These are phyloP conservation scores for Herpetotheres cachinnans DNA, from an alignment of 2,113 vertebrate genomes.

Conservation along the genomic window DNA sequence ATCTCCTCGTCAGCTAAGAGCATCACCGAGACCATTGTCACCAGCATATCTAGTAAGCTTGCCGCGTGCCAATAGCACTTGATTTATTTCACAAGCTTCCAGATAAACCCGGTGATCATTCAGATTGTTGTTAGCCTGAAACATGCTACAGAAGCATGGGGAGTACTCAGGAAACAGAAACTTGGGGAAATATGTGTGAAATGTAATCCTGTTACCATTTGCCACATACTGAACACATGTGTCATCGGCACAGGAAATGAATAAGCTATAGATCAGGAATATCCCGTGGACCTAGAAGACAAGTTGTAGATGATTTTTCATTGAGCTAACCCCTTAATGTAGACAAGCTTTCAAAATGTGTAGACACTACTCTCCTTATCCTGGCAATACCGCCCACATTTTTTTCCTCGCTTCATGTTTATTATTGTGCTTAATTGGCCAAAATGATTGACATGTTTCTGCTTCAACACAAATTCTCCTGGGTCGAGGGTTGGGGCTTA, in stretches of 20 bases:
- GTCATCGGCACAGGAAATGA: slow-evolving; percentile 39
- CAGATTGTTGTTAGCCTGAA: slow-evolving; percentile 7
- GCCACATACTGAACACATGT: neutral
- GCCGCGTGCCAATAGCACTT: slow-evolving; percentile 7
- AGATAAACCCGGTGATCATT: neutral
- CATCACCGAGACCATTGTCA: neutral
- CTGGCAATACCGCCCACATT: neutral
- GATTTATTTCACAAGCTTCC: slow-evolving; percentile 16
- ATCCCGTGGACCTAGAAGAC: neutral
- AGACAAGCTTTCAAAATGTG: neutral
- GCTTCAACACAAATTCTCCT: slow-evolving; percentile 5
- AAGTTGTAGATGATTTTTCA: neutral
- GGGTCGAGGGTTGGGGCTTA: neutral
- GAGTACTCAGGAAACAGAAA: slow-evolving; percentile 5
- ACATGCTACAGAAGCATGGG: neutral
- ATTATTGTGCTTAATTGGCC: slow-evolving; percentile 15
- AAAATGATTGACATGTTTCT: slow-evolving; percentile 33
- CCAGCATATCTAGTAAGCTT: neutral
- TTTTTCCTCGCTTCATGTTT: neutral
- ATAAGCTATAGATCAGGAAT: neutral
- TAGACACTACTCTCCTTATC: neutral
- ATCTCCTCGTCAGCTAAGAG: neutral
- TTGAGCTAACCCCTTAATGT: slow-evolving; percentile 8
- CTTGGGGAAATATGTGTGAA: slow-evolving; percentile 47
- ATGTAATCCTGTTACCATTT: slow-evolving; percentile 31